phyloP scores from a whole-genome alignment of 2,797 vertebrate genomes.

The Phylloscopus collybita region DNA sequence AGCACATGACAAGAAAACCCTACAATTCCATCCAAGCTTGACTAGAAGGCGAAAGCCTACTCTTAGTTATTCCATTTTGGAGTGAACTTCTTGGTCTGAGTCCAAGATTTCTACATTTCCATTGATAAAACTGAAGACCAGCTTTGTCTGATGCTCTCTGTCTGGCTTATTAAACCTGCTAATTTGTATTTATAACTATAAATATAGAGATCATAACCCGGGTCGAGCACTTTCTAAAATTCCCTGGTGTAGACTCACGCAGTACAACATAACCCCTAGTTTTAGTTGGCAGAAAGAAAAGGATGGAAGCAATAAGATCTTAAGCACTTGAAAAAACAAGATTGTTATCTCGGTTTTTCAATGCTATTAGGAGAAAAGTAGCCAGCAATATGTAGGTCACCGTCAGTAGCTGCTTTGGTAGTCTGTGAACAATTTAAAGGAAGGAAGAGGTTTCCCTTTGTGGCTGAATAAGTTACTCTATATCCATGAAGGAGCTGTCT shows the following conservation, averaged over 20 bases:
- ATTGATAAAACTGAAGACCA: neutral
- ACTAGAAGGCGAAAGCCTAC: neutral
- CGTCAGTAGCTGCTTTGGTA: conserved; percentile 43
- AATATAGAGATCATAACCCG: neutral
- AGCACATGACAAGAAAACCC: neutral
- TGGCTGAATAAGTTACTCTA: conserved; percentile 57
- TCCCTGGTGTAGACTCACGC: neutral
- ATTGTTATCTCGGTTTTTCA: conserved; percentile 59
- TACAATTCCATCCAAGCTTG: neutral
- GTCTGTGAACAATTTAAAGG: conserved; percentile 57
- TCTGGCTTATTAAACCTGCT: conserved; percentile 30
- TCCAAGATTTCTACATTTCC: neutral
- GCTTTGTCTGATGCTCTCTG: neutral
- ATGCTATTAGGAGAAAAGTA: conserved; percentile 55
- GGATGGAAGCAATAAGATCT: conserved; percentile 34
- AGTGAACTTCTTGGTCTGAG: neutral
- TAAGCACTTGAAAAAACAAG: conserved; percentile 39
- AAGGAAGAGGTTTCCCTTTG: conserved; percentile 67
- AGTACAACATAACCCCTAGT: neutral
- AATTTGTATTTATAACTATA: conserved; percentile 26
- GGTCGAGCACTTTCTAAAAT: conserved; percentile 2
- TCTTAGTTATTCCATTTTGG: neutral
- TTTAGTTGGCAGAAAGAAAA: conserved; percentile 44
- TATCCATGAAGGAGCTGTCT: conserved; percentile 47
- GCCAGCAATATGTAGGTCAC: conserved; percentile 72